Conservation (phyloP, 2,113 vertebrate genomes). For the Xenotilapia leptura region DNA sequence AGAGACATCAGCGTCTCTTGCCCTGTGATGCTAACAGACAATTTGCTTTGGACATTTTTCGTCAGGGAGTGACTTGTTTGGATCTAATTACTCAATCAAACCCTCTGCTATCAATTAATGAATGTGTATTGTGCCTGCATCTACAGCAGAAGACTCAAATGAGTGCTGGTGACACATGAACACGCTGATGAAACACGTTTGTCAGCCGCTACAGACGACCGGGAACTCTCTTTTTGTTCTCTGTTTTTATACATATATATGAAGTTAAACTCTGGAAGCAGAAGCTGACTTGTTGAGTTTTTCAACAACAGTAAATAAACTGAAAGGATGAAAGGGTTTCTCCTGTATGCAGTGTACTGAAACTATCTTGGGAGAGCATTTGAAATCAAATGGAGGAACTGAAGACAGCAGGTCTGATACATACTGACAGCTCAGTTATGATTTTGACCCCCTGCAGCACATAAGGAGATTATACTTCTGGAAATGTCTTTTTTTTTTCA, state of each 20-base stretch:
- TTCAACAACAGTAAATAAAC: background rate
- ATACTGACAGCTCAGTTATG: constrained; percentile 27
- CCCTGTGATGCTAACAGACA: background rate
- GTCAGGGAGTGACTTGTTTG: constrained; percentile 7
- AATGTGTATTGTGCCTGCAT: constrained; percentile 65
- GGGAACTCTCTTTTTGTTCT: constrained; percentile 18
- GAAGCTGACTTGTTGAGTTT: background rate
- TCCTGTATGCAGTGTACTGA: background rate
- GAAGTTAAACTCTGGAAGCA: constrained; percentile 4
- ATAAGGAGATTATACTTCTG: background rate
- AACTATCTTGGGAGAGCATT: background rate
- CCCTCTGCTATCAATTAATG: constrained; percentile 37
- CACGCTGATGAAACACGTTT: background rate
- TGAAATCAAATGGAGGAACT: background rate
- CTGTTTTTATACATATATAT: background rate
- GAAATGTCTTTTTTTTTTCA: background rate
- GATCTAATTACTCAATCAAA: constrained; percentile 25
- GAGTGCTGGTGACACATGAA: background rate
- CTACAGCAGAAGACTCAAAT: constrained; percentile 28
- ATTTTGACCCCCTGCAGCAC: background rate
- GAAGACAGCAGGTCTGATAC: background rate
- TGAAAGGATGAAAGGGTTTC: background rate
- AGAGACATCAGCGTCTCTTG: background rate
- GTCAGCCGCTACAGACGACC: background rate
- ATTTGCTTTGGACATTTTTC: constrained; percentile 3